Base-by-base conservation (phyloP, 2,113 vertebrate species). In the Oreochromis tanganicae region DNA sequence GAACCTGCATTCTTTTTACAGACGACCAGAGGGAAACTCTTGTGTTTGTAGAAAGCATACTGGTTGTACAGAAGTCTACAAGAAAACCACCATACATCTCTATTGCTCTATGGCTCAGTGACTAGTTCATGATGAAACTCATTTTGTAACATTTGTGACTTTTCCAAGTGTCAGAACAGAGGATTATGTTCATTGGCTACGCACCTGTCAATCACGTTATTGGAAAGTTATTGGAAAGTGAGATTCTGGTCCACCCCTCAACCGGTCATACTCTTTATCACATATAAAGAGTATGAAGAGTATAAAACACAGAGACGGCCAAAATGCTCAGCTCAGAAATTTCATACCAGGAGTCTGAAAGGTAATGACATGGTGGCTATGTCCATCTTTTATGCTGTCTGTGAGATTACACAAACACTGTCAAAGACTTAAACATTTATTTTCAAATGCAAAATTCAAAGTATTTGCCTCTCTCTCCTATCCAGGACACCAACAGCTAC, bases 61-160 rank as follows among this genome's bases (percentile, higher is more conserved):
- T 29, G 43, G 1, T 10, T 50, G 6, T 12, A 78, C 27, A 32
- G 16, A 78, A 50, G 27, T 32, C 71, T 19, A 50, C 9, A 29
- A 1, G 68, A 29, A 75, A 19, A 75, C 43, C 14, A 48, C 1
- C 43, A 75, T 7, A 50, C 24, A 29, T 0, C 71, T 48, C 1
- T 17, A 7, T 12, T 50, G 14, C 5, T 75, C 68, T 29, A 24
- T 48, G 43, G 71, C 71, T 78, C 46, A 50, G 8, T 75, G 41
- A 48, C 43, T 19, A 48, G 24, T 12, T 29, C 43, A 78, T 3
- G 9, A 12, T 32, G 46, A 78, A 78, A 32, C 2, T 50, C 5
- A 32, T 50, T 78, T 78, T 78, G 71, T 19, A 8, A 50, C 27
- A 7, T 63, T 32, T 50, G 2, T 8, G 43, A 11, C 9, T 48